Base-by-base conservation (phyloP, 2,113 vertebrate species). In the Lanius collurio region DNA sequence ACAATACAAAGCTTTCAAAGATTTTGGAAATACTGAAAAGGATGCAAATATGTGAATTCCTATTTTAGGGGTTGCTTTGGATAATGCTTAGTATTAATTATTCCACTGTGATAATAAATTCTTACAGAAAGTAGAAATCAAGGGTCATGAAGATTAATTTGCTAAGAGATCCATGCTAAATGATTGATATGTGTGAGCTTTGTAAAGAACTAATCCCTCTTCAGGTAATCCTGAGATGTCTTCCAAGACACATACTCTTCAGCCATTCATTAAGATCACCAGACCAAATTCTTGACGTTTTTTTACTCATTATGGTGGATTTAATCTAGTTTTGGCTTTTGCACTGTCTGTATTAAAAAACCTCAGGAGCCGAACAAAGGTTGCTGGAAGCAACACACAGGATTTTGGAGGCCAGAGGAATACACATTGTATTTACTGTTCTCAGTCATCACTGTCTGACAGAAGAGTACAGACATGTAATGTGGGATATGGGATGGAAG, bases 221-320 rank as follows among this genome's bases (percentile, higher is more conserved):
- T 63, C 83, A 97, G 74, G 94, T 92, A 95, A 92, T 92, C 81
- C 87, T 79, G 56, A 87, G 60, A 77, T 87, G 37, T 73, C 77
- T 97, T 92, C 83, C 78, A 91, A 80, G 75, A 69, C 33, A 65
- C 79, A 77, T 92, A 37, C 26, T 94, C 63, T 90, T 91, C 55
- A 87, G 52, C n/a, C 52, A 56, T 60, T 92, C 68, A 87, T 96
- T 96, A 96, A 60, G 2, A 2, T 79, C 84, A 91, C 8, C 81
- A 91, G 81, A 91, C 33, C 70, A 93, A 94, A 95, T 90, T 90
- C 79, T 88, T 94, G 39, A 92, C 63, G 42, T 19, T 50, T 85
- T 95, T 90, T 78, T 44, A 87, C 49, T 94, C 6, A 33, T 94
- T 94, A 80, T 70, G 44, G 50, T 83, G 39, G 42, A 93, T 94